Base-by-base conservation (phyloP, 2,797 vertebrate genomes). In the Rhabdophis nuchalis region DNA sequence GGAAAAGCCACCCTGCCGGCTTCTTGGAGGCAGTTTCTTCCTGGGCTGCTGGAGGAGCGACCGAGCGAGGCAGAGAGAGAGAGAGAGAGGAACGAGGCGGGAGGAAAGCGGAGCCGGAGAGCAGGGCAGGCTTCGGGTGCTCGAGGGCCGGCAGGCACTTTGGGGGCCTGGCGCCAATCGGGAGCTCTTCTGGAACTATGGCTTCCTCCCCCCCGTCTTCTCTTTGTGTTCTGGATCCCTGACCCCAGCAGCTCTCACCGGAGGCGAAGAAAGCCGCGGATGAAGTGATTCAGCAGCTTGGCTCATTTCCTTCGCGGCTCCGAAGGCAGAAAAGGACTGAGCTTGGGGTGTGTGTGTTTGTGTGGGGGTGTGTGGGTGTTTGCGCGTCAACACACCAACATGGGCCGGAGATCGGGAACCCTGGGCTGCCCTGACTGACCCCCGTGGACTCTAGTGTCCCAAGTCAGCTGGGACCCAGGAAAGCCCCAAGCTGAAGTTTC, bases 381-480 rank as follows among this genome's bases (percentile, higher is more conserved):
- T 58, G 23, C 64, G 91, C 54, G 29, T 41, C 60, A 53, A 91
- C 91, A 93, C 92, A 93, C 68, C 57, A 14, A 92, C 93, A 91
- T 90, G 94, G 93, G 91, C 50, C 56, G 57, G 91, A 60, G 92
- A 29, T 11, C 41, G 94, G 93, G 32, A 27, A 88, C 89, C 14
- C 23, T 95, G 87, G 3, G 58, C 94, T 53, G 95, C 88, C 92
- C 94, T 88, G 91, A 82, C 94, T 88, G 91, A 82, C 93, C 94
- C 23, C 88, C 89, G 92, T 95, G 64, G 92, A 92, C 16, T 32
- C 25, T 90, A 29, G 86, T 54, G 90, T 25, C 88, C 41, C 90
- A 32, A 13, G 85, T 90, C 87, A 72, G 94, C 53, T 86, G 89
- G 41, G 92, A 93, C 92, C 87, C 86, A 53, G 64, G 91, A 60